Base-by-base conservation (phyloP, 1,140 invertebrate genomes). In the Dolichoris vasculosae region DNA sequence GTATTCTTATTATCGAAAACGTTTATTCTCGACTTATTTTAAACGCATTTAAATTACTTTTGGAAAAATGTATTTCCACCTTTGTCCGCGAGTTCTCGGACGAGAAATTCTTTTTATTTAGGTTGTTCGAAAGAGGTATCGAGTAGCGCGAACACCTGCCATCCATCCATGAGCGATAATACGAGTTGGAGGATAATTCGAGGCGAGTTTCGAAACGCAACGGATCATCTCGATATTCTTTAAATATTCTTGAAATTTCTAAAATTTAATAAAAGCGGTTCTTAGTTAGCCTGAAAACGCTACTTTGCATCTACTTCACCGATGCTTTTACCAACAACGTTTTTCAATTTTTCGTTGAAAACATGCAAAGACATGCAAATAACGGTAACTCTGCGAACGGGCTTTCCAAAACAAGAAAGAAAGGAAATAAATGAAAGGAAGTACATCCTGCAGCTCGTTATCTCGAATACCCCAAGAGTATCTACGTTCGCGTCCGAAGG, bases 371-470 rank as follows among this genome's bases (percentile, higher is more conserved):
- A 64, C 59, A 82, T 82, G 84, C 32, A 76, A 76, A 85, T 77
- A 75, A 64, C 67, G 30, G 26, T 48, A 32, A 63, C 63, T 83
- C 46, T 8, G 35, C 38, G 77, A 55, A 77, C 69, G 71, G 76
- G 73, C 55, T 67, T 86, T 59, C 63, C 71, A 6, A 40, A 32
- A 48, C 17, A 73, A 51, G 11, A 30, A 30, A 32, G 40, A 78
- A 32, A 35, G 51, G 55, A 82, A 67, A 67, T 55, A 55, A 67
- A 77, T 46, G 71, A 82, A 63, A 76, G 67, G 63, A 69, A 59
- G 85, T 78, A 59, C 63, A 82, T 86, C 79, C 80, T 82, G 85
- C 73, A 82, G 85, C 85, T 83, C 80, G 85, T 86, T 86, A 86
- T 83, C 85, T 86, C 81, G 59, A 86, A 83, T 83, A 63, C 76